Evolutionary conservation across 2,797 vertebrate species (phyloP).

Genomic region (Poecile montanus): DNA sequence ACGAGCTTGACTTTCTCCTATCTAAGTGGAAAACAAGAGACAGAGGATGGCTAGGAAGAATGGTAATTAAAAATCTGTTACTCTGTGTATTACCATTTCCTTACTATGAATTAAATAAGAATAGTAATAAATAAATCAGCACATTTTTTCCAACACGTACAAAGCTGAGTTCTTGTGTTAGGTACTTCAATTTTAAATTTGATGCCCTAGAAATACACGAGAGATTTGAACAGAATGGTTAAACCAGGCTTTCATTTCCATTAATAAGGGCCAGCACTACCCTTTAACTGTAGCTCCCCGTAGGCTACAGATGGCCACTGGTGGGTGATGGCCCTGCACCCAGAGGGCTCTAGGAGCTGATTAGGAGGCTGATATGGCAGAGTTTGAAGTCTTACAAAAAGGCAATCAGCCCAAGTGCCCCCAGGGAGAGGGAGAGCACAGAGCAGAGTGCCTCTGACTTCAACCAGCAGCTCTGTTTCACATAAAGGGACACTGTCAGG

Average conservation of each 20-base stretch:
- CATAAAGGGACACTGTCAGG: slow-evolving; percentile 47
- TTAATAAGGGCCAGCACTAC: not conserved
- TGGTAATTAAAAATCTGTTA: not conserved
- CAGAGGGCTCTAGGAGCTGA: not conserved
- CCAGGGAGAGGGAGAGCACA: not conserved
- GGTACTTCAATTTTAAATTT: not conserved
- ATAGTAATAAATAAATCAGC: not conserved
- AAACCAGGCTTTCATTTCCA: not conserved
- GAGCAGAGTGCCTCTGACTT: slow-evolving; percentile 23
- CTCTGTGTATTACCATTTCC: not conserved
- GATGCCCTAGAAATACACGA: not conserved
- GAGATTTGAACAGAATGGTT: not conserved
- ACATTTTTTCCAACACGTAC: not conserved
- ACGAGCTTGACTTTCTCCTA: slow-evolving; percentile 38
- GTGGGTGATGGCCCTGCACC: not conserved
- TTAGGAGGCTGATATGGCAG: not conserved
- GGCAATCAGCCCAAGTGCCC: not conserved
- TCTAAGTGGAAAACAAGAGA: slow-evolving; percentile 24
- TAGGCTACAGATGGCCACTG: not conserved
- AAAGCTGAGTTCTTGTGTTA: not conserved
- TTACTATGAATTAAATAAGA: not conserved
- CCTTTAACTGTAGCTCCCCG: not conserved
- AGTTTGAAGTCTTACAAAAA: not conserved
- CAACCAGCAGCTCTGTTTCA: slow-evolving; percentile 50
- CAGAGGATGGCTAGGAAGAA: not conserved